Conservation (phyloP, 2,797 vertebrate species). For the Chrosomus eos region DNA sequence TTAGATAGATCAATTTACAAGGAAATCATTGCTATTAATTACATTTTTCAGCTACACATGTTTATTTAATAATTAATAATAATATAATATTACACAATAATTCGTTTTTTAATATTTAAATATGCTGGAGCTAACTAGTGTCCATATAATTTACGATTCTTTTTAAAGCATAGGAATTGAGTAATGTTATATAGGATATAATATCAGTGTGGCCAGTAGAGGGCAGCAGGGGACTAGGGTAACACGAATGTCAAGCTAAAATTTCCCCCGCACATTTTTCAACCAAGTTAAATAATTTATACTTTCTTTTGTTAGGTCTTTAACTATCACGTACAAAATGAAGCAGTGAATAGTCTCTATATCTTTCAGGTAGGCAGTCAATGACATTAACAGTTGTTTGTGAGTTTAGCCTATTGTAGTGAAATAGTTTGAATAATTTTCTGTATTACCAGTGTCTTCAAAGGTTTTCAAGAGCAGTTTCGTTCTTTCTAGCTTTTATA, state of each 20-base stretch:
- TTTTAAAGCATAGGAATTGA: not conserved
- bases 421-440: not conserved
- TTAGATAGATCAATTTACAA: not conserved
- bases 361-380: not conserved
- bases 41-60: too few species aligned
- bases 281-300: not conserved
- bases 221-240: not conserved
- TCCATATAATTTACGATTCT: not conserved
- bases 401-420: not conserved
- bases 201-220: constrained; percentile 6
- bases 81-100: too few species aligned
- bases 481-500: not conserved
- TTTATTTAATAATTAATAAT: too few species aligned
- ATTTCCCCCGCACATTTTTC: not conserved
- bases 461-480: not conserved
- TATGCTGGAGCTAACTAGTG: not conserved
- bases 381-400: not conserved
- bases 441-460: not conserved
- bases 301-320: not conserved
- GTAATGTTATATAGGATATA: not conserved
- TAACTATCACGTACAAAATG: not conserved
- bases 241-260: not conserved
- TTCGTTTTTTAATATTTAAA: not conserved
- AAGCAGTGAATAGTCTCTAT: not conserved
- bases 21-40: too few species aligned